These are phyloP conservation scores for Drosophila sproati DNA, from an alignment of 1,140 invertebrate genomes.

Conservation along the genomic window DNA sequence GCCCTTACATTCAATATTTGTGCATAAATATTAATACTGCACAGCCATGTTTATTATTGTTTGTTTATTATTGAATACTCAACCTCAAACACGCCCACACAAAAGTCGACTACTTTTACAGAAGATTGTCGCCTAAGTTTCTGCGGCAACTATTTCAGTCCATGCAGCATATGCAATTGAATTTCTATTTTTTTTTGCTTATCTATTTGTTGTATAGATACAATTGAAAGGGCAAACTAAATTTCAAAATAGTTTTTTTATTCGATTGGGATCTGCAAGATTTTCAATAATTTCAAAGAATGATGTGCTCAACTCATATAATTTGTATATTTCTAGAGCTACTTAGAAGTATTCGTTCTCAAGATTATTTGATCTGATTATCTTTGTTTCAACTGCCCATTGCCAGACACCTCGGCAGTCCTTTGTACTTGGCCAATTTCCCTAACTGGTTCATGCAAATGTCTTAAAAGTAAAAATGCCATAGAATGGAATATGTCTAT, in stretches of 20 bases:
- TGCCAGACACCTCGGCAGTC: too few relatives aligned
- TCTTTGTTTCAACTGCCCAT: too few relatives aligned
- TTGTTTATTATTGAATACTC: constrained; percentile 36
- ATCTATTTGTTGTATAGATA: too few relatives aligned
- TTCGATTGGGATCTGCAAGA: too few relatives aligned
- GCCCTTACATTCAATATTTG: constrained; percentile 65
- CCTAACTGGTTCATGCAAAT: constrained; percentile 41
- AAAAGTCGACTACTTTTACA: background rate
- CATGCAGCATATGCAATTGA: background rate
- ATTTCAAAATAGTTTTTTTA: too few relatives aligned
- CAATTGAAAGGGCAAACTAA: too few relatives aligned
- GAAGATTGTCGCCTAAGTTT: background rate
- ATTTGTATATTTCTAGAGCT: too few relatives aligned
- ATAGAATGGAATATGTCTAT: constrained; percentile 20
- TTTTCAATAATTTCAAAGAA: too few relatives aligned
- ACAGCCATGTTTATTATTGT: constrained; percentile 75
- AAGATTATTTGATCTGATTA: too few relatives aligned
- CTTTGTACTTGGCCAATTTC: too few relatives aligned
- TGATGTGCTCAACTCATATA: too few relatives aligned
- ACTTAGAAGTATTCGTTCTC: too few relatives aligned
- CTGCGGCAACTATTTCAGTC: background rate
- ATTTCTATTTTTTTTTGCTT: background rate
- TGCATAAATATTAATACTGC: constrained; percentile 81
- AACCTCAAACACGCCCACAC: constrained; percentile 8
- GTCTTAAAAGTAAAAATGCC: constrained; percentile 32